Base-by-base conservation (phyloP, 2,797 vertebrate species). In the Danio albolineatus region DNA sequence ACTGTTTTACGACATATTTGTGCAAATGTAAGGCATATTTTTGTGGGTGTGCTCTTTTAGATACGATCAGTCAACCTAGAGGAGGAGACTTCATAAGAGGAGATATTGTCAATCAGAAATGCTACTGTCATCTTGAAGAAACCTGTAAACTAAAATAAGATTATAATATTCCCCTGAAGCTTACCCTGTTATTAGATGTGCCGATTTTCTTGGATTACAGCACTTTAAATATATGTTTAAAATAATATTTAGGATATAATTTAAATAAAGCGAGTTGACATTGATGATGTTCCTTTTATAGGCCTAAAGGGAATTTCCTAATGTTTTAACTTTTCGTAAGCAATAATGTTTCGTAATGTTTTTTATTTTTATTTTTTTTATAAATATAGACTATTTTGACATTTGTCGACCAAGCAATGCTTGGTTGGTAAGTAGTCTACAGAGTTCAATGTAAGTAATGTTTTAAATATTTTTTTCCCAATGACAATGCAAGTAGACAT, bases 291-390 rank as follows among this genome's bases (percentile, higher is more conserved):
- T 28, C 28, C 28, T 28, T 28, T 28, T 28, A n/a, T n/a, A 28
- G 28, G 28, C 28, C 28, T 28, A 67, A 3, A 28, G 8, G 8
- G 8, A 67, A 36, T 49, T 67, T 17, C 6, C 12, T 41, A 41
- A 70, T 53, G 67, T 41, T 36, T 54, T 6, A 54, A 71, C 67
- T 41, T 2, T n/a, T 39, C 7, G 48, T 51, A 51, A 51, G 69
- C 5, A 49, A 67, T 6, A 67, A 12, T 12, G n/a, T n/a, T n/a
- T n/a, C n/a, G n/a, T n/a, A n/a, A n/a, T 6, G 48, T 2, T 70
- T 53, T 70, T 53, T 28, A n/a, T 12, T n/a, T 28, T 28, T 28
- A 28, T 28, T 28, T 28, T 28, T 28, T 28, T 28, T 1, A 3
- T 28, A 28, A 39, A 69, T 39, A 60, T 2, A 53, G 14, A 28